phyloP scores from a whole-genome alignment of 64 coral and sea anemone genomes.

The Actinia tenebrosa region DNA sequence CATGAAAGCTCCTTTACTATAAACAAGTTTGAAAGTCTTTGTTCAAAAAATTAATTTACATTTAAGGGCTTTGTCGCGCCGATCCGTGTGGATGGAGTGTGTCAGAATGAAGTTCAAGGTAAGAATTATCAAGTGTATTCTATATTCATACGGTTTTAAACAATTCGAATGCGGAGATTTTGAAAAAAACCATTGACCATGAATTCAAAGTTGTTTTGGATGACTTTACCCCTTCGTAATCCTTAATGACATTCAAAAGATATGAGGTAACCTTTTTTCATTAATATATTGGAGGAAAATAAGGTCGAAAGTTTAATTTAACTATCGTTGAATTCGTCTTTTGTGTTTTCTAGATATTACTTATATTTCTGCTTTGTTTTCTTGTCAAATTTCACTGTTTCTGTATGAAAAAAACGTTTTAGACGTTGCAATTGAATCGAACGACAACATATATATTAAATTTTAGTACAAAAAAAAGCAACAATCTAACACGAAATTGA shows the following conservation, averaged over 20 bases:
- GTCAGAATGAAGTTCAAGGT: neutral
- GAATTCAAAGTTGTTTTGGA: neutral
- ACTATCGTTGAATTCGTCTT: neutral
- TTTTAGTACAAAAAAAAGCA: too few relatives aligned
- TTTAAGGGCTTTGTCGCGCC: neutral
- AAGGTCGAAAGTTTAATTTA: neutral
- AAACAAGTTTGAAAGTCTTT: slow-evolving; percentile 5
- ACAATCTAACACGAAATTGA: too few relatives aligned
- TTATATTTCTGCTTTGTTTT: neutral
- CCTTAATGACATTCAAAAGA: neutral
- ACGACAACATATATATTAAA: too few relatives aligned
- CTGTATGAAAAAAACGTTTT: neutral
- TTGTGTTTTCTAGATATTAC: neutral
- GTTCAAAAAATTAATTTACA: neutral
- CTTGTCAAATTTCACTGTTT: neutral
- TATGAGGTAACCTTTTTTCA: neutral
- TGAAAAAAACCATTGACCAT: too few relatives aligned
- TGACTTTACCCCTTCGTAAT: neutral
- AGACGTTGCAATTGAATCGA: too few relatives aligned
- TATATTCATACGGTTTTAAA: neutral
- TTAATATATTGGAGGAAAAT: neutral
- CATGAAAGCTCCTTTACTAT: neutral
- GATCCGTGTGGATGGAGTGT: neutral
- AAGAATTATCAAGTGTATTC: neutral
- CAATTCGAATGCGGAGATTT: neutral